Percentiles rank a stretch among this genome's conserved stretches.
phyloP scores from a whole-genome alignment of 2,113 vertebrate species.

The Hippopotamus amphibius region DNA sequence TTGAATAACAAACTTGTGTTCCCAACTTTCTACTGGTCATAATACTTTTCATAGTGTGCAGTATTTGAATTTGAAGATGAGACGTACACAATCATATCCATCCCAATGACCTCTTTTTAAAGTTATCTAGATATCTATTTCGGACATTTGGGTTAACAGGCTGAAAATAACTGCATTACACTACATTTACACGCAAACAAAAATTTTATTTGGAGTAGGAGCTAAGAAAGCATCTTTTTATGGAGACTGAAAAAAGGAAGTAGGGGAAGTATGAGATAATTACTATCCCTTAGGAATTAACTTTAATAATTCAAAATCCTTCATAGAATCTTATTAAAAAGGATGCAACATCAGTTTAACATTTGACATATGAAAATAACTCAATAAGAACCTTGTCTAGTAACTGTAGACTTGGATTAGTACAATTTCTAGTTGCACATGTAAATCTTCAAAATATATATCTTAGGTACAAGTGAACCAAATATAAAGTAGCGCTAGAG shows the following conservation, averaged over 20 bases:
- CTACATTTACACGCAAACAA: conserved; percentile 34
- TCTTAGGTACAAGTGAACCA: neutral
- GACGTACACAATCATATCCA: neutral
- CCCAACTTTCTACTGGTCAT: conserved; percentile 21
- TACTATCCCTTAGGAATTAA: conserved; percentile 39
- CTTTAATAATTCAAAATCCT: conserved; percentile 49
- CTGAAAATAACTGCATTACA: conserved; percentile 25
- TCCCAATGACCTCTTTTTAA: neutral
- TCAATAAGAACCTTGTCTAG: neutral
- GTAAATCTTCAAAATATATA: neutral
- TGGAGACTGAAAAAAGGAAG: neutral
- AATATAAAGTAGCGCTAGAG: neutral
- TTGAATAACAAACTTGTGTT: neutral
- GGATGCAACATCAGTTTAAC: conserved; percentile 13
- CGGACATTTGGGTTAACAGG: neutral
- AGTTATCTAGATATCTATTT: neutral
- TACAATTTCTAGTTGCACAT: neutral
- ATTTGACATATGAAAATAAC: conserved; percentile 27
- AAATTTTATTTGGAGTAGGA: conserved; percentile 39
- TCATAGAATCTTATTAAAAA: conserved; percentile 46
- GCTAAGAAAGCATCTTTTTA: conserved; percentile 43
- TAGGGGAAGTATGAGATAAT: neutral
- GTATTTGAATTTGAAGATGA: neutral
- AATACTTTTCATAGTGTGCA: neutral
- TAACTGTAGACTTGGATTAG: neutral